Evolutionary conservation across 2,888 invertebrate species (phyloP), one percentile per base, ranked within the genome.

Genomic region (Steinernema carpocapsae): DNA sequence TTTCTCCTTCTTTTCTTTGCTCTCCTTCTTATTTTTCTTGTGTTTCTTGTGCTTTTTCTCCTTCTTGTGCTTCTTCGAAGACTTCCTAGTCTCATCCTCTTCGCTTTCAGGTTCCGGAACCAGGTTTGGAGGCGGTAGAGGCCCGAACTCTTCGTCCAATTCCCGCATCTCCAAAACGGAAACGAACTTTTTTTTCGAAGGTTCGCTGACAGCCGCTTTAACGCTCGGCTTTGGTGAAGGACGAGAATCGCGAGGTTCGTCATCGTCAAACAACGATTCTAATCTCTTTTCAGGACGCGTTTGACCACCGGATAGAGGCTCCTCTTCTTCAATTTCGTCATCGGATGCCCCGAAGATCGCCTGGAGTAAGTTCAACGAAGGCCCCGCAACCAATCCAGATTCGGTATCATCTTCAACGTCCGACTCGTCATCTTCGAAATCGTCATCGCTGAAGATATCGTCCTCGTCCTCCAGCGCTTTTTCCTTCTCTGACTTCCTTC

Each of bases 101-200:
- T 56, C 56, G 22, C 64, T 37, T 26, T 26, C 26, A 6, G 17
- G 17, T 3, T 37, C 64, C 22, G 45, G 17, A 26, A 74, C 48
- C 29, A 26, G 19, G 2, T 51, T 42, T 12, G 78, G 75, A 0
- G 83, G 83, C 22, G 78, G 73, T n/a, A 75, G 72, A 14, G 84
- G 84, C 7, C 84, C 84, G 74, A 80, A 84, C 51, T 79, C 79
- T 24, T 79, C 79, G 12, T 77, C 77, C 32, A 77, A 70, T 43
- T 80, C 79, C 56, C 79, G 77, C 46, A 80, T 51, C 52, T 83
- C 82, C 72, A 79, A 70, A 10, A 82, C 75, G 6, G 79, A 76
- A 4, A 82, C 71, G 1, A 82, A 70, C 17, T 77, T 73, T n/a
- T 71, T 19, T 29, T 14, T 3, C 32, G 48, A 14, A n/a, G 56